Evolutionary conservation across 2,888 invertebrate species (phyloP), one percentile per base, ranked within the genome.

Genomic region (Habroteleia sp.): DNA sequence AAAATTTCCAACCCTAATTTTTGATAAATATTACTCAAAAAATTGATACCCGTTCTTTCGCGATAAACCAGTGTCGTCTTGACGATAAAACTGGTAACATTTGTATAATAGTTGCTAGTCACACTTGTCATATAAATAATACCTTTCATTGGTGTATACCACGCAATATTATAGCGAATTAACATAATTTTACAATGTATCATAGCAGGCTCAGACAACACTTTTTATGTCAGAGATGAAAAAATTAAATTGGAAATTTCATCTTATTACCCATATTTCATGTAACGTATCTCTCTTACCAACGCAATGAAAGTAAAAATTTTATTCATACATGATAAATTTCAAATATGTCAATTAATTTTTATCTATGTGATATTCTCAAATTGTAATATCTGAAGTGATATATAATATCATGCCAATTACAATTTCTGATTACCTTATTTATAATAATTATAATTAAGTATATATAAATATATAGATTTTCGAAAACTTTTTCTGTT

Each of bases 121-220:
- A 74, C 52, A 69, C 76, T 62, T 73, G 23, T 66, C 78, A 77
- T n/a, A n/a, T 79, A 79, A 82, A 80, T 81, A 77, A 79, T 74
- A 71, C 62, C 66, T 68, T 69, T 74, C 74, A 77, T 78, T 77
- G 73, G 63, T 44, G 65, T 48, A 54, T 50, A 74, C 60, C 66
- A 74, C 77, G 74, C 68, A 72, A 68, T 44, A 66, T 76, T 74
- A 74, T 76, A 77, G 74, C 66, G 73, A 79, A 83, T 82, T 83
- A 80, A 78, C 83, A 82, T 83, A 82, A 81, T 78, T 74, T 77
- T 68, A 50, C 66, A 74, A 74, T 83, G 81, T 80, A 79, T 81
- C 79, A 77, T 76, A 65, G 35, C 56, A 7, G 42, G 31, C 10
- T 11, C 27, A n/a, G 29, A 50, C 44, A 31, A 42, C 46, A 39